Conservation (phyloP, 2,797 vertebrate genomes). For the Centropyge bicolor region DNA sequence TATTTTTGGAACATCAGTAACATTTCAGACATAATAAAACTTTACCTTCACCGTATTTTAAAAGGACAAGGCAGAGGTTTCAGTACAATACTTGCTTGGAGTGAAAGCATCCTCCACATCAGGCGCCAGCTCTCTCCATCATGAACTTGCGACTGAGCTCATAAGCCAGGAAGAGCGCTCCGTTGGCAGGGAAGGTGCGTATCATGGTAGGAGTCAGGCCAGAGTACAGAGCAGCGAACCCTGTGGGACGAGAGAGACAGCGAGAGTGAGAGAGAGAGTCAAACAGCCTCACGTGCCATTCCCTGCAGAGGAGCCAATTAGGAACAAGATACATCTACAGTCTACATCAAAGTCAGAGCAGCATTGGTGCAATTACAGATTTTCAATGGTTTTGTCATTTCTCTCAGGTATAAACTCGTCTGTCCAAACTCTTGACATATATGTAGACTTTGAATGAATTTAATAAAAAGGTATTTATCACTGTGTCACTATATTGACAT, state of each 20-base stretch:
- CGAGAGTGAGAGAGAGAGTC: constrained; percentile 10
- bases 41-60: not conserved
- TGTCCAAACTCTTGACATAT: no score
- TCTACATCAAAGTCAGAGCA: not conserved
- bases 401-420: no score
- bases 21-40: not conserved
- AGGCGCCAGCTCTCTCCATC: constrained; percentile 87
- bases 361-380: not conserved
- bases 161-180: constrained; percentile 92
- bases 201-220: constrained; percentile 95
- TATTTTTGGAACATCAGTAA: no score
- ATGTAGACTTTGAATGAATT: no score
- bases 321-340: not conserved
- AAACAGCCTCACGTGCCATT: constrained; percentile 8
- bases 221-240: constrained; percentile 91
- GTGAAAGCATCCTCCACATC: constrained; percentile 14
- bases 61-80: constrained; percentile 1
- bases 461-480: no score
- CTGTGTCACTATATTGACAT: no score
- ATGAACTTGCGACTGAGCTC: constrained; percentile 92
- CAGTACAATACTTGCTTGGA: not conserved
- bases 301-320: constrained; percentile 18
- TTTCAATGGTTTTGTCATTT: no score
- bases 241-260: constrained; percentile 75
- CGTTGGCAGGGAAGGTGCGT: constrained; percentile 93